These are phyloP conservation scores for Margaritifera margaritifera DNA, from an alignment of 2,888 invertebrate species.

Conservation along the genomic window DNA sequence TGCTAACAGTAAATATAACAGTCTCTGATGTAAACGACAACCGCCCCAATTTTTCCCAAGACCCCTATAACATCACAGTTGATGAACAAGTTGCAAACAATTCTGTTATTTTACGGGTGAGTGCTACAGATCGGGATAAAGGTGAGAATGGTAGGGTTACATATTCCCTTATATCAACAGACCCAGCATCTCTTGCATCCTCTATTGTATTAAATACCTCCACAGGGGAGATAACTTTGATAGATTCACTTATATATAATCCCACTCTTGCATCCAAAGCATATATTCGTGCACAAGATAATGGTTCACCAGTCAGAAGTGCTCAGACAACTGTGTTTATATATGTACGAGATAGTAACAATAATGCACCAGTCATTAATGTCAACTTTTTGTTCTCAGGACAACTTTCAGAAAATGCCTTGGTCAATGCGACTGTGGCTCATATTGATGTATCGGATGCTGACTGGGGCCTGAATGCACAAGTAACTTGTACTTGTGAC, in stretches of 20 bases:
- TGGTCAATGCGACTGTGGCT: conserved; percentile 91
- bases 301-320: conserved; percentile 28
- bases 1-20: conserved; percentile 48
- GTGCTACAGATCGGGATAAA: conserved; percentile 89
- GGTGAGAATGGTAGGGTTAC: conserved; percentile 80
- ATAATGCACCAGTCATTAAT: conserved; percentile 89
- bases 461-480: conserved; percentile 58
- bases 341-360: conserved; percentile 81
- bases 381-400: conserved; percentile 80
- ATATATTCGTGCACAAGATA: conserved; percentile 41
- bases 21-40: conserved; percentile 63
- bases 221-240: conserved; percentile 36
- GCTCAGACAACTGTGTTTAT: conserved; percentile 77
- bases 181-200: conserved; percentile 9
- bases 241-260: conserved; percentile 18
- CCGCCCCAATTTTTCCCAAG: conserved; percentile 49
- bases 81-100: conserved; percentile 45
- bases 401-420: conserved; percentile 78
- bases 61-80: conserved; percentile 54
- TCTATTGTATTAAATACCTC: conserved; percentile 26
- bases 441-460: conserved; percentile 84
- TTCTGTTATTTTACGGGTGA: conserved; percentile 74
- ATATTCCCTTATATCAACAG: conserved; percentile 22
- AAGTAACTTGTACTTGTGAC: conserved; percentile 53
- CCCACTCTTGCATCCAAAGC: conserved; percentile 16